Percentiles rank a stretch among this genome's conserved stretches.
Evolutionary conservation across 2,888 invertebrate genomes (phyloP).

Genomic region (Lamellibrachia columna): DNA sequence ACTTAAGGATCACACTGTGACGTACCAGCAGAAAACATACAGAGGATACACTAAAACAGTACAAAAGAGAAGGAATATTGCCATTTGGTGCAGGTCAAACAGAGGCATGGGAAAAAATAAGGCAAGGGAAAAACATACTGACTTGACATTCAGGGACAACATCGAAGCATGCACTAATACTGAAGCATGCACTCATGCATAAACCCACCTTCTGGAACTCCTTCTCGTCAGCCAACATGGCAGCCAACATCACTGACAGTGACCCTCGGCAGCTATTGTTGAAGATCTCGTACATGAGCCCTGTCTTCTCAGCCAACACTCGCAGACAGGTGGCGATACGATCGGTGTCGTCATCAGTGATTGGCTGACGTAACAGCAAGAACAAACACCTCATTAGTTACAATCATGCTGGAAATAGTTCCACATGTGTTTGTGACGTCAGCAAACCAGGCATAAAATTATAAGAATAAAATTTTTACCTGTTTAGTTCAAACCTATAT

Average conservation of each 20-base stretch:
- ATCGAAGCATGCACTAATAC: neutral
- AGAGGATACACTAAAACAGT: neutral
- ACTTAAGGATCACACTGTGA: neutral
- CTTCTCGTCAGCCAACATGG: constrained; percentile 79
- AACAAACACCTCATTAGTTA: neutral
- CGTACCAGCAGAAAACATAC: neutral
- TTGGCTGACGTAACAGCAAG: constrained; percentile 70
- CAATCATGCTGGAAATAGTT: neutral
- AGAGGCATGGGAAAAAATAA: neutral
- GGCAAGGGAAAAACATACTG: neutral
- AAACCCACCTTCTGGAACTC: constrained; percentile 69
- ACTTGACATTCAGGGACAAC: neutral
- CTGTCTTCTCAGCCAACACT: constrained; percentile 68
- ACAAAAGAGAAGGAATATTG: neutral
- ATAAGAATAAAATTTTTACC: too few species aligned
- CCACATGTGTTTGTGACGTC: neutral
- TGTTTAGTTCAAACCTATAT: too few species aligned
- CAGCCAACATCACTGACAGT: constrained; percentile 83
- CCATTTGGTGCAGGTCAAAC: neutral
- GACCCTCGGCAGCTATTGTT: constrained; percentile 79
- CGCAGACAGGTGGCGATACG: constrained; percentile 83
- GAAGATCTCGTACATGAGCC: constrained; percentile 77
- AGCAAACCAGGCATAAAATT: too few species aligned
- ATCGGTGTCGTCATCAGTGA: constrained; percentile 91
- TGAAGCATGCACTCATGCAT: neutral